Evolutionary conservation across 1,140 invertebrate genomes (phyloP).

Genomic region (Bombus confusus): DNA sequence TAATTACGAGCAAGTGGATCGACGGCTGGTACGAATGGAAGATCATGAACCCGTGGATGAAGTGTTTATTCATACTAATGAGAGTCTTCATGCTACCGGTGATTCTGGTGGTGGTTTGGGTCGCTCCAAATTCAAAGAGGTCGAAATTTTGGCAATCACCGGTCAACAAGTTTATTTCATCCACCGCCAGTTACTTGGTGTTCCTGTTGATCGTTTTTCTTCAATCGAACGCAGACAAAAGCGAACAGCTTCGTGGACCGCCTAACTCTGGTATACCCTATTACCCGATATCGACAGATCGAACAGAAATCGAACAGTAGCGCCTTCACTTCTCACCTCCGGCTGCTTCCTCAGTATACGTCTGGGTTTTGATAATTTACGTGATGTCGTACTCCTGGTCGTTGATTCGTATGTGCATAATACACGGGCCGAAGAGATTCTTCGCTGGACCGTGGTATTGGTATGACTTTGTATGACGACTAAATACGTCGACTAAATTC

Average conservation of each 20-base stretch:
- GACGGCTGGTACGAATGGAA: conserved; percentile 84
- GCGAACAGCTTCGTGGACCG: conserved; percentile 81
- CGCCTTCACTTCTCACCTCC: conserved; percentile 4
- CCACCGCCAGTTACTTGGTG: conserved; percentile 84
- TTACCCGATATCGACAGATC: background rate
- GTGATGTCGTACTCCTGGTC: conserved; percentile 80
- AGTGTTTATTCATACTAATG: conserved; percentile 74
- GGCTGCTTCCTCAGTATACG: conserved; percentile 73
- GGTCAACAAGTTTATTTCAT: conserved; percentile 84
- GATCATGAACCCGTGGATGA: conserved; percentile 73
- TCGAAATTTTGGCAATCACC: conserved; percentile 81
- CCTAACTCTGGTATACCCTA: conserved; percentile 78
- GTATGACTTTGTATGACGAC: conserved; percentile 54
- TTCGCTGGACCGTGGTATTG: conserved; percentile 83
- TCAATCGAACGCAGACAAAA: conserved; percentile 84
- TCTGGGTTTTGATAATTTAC: conserved; percentile 80
- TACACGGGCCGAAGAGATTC: conserved; percentile 81
- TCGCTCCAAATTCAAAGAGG: conserved; percentile 77
- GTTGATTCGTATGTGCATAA: conserved; percentile 81
- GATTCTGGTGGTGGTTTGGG: conserved; percentile 79
- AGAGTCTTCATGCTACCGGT: conserved; percentile 80
- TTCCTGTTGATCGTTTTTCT: conserved; percentile 85
- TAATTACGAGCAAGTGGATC: conserved; percentile 80
- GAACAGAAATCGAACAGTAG: background rate
- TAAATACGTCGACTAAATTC: too few relatives aligned